Conservation (phyloP, 2,797 vertebrate species). For the Lithobates pipiens region DNA sequence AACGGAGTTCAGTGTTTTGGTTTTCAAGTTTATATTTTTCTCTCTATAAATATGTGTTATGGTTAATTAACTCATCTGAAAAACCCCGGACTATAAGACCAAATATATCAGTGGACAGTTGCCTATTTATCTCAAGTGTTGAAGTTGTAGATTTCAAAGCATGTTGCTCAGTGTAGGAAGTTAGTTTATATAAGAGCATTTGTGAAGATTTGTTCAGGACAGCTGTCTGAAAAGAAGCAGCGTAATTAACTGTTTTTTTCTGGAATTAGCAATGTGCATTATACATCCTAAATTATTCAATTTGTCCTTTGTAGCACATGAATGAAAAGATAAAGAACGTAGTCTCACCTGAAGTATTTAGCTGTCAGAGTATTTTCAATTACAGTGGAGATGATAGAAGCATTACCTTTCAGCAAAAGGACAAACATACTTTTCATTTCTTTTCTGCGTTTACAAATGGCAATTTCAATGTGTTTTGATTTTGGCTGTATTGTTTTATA, state of each 20-base stretch:
- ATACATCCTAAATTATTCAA: slow-evolving; percentile 21
- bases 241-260: not conserved
- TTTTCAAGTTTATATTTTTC: too few species aligned
- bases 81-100: too few species aligned
- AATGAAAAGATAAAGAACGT: slow-evolving; percentile 24
- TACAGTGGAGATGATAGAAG: slow-evolving; percentile 43
- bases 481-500: slow-evolving; percentile 19
- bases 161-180: not conserved
- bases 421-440: slow-evolving; percentile 36
- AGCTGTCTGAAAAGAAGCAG: slow-evolving; percentile 3
- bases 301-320: slow-evolving; percentile 20
- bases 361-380: slow-evolving; percentile 42
- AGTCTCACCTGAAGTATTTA: slow-evolving; percentile 31
- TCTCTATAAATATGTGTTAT: too few species aligned
- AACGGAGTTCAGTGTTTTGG: too few species aligned
- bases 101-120: too few species aligned
- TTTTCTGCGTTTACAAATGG: slow-evolving; percentile 19
- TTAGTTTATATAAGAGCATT: not conserved
- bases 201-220: slow-evolving; percentile 10
- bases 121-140: not conserved
- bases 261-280: slow-evolving; percentile 20
- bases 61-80: too few species aligned
- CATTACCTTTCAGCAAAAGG: slow-evolving; percentile 17
- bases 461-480: slow-evolving; percentile 18
- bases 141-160: not conserved